Percentiles rank a stretch among this genome's conserved stretches.
phyloP scores from a whole-genome alignment of 2,797 vertebrate genomes.

The Ambastaia sidthimunki region DNA sequence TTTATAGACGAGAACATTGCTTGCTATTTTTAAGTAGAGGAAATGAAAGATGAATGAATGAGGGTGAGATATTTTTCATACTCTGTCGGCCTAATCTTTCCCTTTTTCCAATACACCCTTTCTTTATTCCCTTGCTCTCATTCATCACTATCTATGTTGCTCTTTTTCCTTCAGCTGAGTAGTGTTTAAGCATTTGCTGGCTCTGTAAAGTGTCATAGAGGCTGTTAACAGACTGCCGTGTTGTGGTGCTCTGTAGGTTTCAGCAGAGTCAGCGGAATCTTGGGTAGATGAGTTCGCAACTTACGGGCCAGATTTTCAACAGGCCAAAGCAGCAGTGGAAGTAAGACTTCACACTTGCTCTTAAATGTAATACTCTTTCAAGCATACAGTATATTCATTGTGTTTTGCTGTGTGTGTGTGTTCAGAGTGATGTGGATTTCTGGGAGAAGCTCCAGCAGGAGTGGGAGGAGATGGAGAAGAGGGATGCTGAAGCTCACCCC shows the following conservation, averaged over 20 bases:
- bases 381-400: slow-evolving; percentile 5
- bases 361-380: not conserved
- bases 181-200: slow-evolving; percentile 24
- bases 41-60: slow-evolving; percentile 42
- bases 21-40: slow-evolving; percentile 44
- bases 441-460: slow-evolving; percentile 99
- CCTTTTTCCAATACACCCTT: slow-evolving; percentile 29
- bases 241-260: slow-evolving; percentile 76
- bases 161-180: slow-evolving; percentile 13
- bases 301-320: slow-evolving; percentile 89
- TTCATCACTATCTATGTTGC: slow-evolving; percentile 44
- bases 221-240: slow-evolving; percentile 23
- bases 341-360: slow-evolving; percentile 73
- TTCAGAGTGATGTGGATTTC: slow-evolving; percentile 96
- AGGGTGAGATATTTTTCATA: slow-evolving; percentile 42
- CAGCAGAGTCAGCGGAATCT: slow-evolving; percentile 90
- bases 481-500: slow-evolving; percentile 96
- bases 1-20: slow-evolving; percentile 34
- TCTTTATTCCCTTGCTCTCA: slow-evolving; percentile 38
- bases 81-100: slow-evolving; percentile 7
- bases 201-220: slow-evolving; percentile 20
- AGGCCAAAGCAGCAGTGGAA: slow-evolving; percentile 96
- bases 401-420: slow-evolving; percentile 1
- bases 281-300: slow-evolving; percentile 95
- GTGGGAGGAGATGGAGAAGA: slow-evolving; percentile 98